Evolutionary conservation across 1,140 invertebrate genomes (phyloP).

Genomic region (Piezodorus guildinii): DNA sequence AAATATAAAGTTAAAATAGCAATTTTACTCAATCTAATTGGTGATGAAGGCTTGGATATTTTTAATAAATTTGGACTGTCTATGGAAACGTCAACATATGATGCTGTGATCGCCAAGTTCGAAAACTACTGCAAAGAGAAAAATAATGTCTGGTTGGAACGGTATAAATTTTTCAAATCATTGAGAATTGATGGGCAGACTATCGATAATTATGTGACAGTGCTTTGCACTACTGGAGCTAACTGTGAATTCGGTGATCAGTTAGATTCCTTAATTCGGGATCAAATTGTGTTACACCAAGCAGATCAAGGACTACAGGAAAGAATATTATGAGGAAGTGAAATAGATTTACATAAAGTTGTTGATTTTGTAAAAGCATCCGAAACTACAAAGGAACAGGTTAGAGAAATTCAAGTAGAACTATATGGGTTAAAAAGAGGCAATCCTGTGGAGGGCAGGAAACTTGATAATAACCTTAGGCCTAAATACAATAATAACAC

Average conservation of each 20-base stretch:
- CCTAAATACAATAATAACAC: neutral
- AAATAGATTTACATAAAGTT: neutral
- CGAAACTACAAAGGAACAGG: neutral
- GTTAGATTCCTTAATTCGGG: neutral
- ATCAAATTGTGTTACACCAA: neutral
- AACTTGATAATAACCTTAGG: neutral
- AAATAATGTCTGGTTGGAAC: neutral
- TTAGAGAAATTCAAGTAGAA: no score
- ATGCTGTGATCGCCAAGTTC: neutral
- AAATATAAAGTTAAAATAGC: no score
- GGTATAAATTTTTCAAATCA: neutral
- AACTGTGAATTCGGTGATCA: neutral
- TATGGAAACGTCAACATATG: neutral
- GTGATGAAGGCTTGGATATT: conserved; percentile 16
- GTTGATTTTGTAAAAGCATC: neutral
- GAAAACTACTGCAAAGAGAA: neutral
- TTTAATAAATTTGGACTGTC: conserved; percentile 22
- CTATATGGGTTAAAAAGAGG: no score
- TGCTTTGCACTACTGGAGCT: neutral
- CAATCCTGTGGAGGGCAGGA: no score
- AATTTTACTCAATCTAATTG: conserved; percentile 27
- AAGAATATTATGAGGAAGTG: neutral
- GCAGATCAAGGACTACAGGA: neutral
- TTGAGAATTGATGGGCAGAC: neutral
- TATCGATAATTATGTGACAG: neutral